Conservation (phyloP, 1,140 invertebrate species). For the Scaptomyza hsui region DNA sequence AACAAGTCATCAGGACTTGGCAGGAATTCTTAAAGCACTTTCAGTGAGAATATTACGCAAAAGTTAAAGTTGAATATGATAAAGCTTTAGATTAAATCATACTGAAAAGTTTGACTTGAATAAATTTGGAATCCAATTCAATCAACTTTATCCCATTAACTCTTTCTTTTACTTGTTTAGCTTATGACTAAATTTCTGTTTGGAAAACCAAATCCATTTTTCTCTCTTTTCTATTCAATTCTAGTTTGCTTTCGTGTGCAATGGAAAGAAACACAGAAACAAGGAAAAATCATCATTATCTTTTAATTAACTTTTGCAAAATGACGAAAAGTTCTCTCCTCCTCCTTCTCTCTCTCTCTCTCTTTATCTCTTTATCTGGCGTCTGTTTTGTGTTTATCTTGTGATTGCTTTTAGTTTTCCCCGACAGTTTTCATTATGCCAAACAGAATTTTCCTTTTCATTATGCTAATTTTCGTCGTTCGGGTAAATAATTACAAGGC, state of each 20-base stretch:
- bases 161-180: slow-evolving; percentile 10
- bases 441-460: slow-evolving; percentile 54
- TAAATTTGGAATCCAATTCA: too few species aligned
- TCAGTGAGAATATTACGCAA: too few species aligned
- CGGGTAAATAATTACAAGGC: slow-evolving; percentile 61
- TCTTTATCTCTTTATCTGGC: slow-evolving; percentile 29
- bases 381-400: slow-evolving; percentile 58
- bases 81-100: too few species aligned
- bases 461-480: slow-evolving; percentile 23
- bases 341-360: too few species aligned
- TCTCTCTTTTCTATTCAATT: slow-evolving; percentile 47
- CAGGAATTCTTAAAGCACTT: background rate
- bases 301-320: slow-evolving; percentile 74
- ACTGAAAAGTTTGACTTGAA: too few species aligned
- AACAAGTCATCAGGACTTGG: slow-evolving; percentile 58
- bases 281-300: slow-evolving; percentile 69
- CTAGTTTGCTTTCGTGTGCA: slow-evolving; percentile 11
- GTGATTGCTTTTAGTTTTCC: slow-evolving; percentile 65
- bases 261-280: slow-evolving; percentile 36
- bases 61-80: too few species aligned
- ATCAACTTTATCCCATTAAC: too few species aligned
- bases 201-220: background rate
- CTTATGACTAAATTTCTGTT: background rate
- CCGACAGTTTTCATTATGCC: slow-evolving; percentile 52
- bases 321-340: slow-evolving; percentile 53